Conservation (phyloP, 2,113 vertebrate genomes). For the Lagopus muta region DNA sequence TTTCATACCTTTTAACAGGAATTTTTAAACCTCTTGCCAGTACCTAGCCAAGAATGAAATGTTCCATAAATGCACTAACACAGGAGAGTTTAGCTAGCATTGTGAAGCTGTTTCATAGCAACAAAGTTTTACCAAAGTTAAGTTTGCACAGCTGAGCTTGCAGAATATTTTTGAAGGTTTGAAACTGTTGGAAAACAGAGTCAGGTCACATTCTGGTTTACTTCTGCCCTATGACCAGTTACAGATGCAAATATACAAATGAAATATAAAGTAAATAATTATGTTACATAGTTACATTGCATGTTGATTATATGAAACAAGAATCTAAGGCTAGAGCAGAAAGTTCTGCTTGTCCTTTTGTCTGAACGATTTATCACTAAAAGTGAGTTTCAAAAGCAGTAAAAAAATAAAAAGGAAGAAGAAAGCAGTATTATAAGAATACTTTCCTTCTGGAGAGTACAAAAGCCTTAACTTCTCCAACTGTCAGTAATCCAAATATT, state of each 20-base stretch:
- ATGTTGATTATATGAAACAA: neutral
- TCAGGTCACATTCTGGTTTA: neutral
- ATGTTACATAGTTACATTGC: neutral
- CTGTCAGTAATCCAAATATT: neutral
- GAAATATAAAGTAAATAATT: neutral
- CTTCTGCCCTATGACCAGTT: neutral
- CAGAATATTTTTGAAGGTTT: neutral
- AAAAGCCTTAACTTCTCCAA: neutral
- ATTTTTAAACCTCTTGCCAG: neutral
- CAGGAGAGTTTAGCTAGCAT: neutral
- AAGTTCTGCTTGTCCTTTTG: neutral
- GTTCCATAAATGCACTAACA: neutral
- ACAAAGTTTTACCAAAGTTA: neutral
- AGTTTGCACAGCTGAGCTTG: neutral
- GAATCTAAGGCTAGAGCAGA: neutral
- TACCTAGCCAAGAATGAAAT: neutral
- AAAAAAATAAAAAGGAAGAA: neutral
- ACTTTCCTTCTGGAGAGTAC: neutral
- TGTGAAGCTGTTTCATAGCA: neutral
- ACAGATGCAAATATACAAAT: neutral
- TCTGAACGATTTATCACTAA: neutral
- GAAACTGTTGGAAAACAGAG: neutral
- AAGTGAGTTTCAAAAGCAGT: neutral
- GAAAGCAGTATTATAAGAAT: neutral
- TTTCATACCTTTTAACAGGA: neutral